Evolutionary conservation across 1,140 invertebrate genomes (phyloP).

Genomic region (Hirudo medicinalis): DNA sequence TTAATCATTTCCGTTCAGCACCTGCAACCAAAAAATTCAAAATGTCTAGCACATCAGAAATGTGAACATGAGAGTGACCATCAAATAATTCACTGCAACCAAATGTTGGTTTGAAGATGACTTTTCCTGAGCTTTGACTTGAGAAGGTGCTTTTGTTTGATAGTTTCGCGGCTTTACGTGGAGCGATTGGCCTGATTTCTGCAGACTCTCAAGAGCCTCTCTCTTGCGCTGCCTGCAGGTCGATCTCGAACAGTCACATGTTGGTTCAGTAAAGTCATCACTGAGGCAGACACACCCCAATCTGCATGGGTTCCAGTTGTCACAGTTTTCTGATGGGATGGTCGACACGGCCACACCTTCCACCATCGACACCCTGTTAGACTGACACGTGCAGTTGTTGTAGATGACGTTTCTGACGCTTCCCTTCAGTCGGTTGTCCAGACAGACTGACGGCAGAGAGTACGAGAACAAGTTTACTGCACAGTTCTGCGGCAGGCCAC

Average conservation of each 20-base stretch:
- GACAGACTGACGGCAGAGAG: conserved; percentile 28
- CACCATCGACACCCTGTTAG: conserved; percentile 28
- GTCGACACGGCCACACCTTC: conserved; percentile 23
- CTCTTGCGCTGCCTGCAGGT: too few relatives aligned
- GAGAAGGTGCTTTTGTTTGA: too few relatives aligned
- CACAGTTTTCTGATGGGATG: conserved; percentile 30
- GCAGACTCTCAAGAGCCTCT: too few relatives aligned
- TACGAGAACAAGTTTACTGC: conserved; percentile 23
- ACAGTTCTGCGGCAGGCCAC: conserved; percentile 29
- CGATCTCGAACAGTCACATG: conserved; percentile 19
- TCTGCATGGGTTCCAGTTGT: conserved; percentile 29
- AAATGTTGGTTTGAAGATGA: too few relatives aligned
- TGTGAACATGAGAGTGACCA: too few relatives aligned
- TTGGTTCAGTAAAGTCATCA: conserved; percentile 7
- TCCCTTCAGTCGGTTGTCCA: conserved; percentile 27
- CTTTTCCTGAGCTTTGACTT: too few relatives aligned
- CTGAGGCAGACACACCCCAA: conserved; percentile 21
- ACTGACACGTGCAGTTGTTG: conserved; percentile 34
- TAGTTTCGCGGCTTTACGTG: too few relatives aligned
- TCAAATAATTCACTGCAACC: too few relatives aligned
- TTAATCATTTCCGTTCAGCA: too few relatives aligned
- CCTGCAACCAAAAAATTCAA: too few relatives aligned
- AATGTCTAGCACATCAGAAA: too few relatives aligned
- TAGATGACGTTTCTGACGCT: conserved; percentile 35
- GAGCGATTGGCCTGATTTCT: too few relatives aligned